A percentile compares a stretch with the other conserved stretches of the same genome.
Conservation (phyloP, 2,113 vertebrate species). For the Pseudois nayaur region DNA sequence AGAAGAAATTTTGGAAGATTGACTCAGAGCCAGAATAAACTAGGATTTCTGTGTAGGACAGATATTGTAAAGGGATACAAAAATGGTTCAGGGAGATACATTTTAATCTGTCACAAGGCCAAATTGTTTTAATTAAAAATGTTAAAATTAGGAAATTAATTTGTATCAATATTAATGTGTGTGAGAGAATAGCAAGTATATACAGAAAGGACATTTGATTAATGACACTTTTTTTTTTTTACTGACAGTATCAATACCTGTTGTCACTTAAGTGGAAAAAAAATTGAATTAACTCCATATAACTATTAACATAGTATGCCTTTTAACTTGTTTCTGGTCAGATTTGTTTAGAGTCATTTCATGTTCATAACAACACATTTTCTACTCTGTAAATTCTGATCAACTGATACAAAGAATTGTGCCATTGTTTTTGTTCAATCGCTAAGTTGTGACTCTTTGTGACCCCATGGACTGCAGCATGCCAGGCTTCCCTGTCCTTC, state of each 20-base stretch:
- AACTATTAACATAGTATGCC: background rate
- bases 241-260: background rate
- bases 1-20: constrained; percentile 49
- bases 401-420: background rate
- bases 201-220: background rate
- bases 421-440: rapidly evolving
- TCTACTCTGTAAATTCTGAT: background rate
- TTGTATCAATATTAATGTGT: constrained; percentile 49
- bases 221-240: background rate
- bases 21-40: constrained; percentile 60
- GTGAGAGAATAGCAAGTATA: background rate
- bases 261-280: background rate
- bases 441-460: background rate
- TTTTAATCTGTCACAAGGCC: constrained; percentile 43
- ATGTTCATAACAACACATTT: background rate
- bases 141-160: constrained; percentile 47
- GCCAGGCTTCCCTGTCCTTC: background rate
- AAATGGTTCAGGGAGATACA: constrained; percentile 31
- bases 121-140: constrained; percentile 57
- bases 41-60: constrained; percentile 47
- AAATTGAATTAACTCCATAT: background rate
- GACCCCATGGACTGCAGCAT: background rate
- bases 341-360: background rate
- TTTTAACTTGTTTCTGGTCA: background rate
- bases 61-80: constrained; percentile 40